A percentile compares a stretch with the other conserved stretches of the same genome.
These are phyloP conservation scores for Cheilosia grossa DNA, from an alignment of 2,888 invertebrate genomes.

Conservation along the genomic window DNA sequence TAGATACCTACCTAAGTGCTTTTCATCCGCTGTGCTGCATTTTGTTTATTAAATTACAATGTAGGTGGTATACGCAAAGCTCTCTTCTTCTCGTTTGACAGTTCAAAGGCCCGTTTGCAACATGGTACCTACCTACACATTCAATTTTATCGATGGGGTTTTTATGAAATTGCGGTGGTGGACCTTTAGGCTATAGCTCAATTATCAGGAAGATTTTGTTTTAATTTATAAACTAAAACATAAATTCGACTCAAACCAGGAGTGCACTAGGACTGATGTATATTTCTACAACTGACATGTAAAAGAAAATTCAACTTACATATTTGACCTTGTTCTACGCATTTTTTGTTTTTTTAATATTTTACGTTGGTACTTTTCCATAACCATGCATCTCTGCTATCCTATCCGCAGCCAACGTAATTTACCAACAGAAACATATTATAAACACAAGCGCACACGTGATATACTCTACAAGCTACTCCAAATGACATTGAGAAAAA, in stretches of 20 bases:
- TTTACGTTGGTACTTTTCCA: constrained; percentile 10
- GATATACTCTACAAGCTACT: constrained; percentile 51
- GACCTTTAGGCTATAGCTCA: background rate
- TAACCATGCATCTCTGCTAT: constrained; percentile 32
- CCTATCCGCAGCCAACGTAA: background rate
- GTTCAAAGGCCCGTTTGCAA: constrained; percentile 19
- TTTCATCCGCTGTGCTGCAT: too few species aligned
- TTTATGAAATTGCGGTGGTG: background rate
- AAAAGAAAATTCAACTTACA: constrained; percentile 13
- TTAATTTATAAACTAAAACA: too few species aligned
- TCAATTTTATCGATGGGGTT: background rate
- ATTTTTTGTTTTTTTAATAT: background rate
- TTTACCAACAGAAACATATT: constrained; percentile 16
- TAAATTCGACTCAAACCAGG: background rate
- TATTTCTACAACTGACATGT: too few species aligned
- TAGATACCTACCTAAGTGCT: too few species aligned
- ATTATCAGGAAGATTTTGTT: background rate
- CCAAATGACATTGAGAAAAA: constrained; percentile 73
- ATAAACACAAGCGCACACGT: constrained; percentile 31
- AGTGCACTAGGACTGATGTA: too few species aligned
- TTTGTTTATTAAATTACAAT: too few species aligned
- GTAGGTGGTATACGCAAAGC: background rate
- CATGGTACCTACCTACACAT: background rate
- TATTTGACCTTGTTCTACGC: constrained; percentile 57
- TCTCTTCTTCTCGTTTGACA: background rate